These are phyloP conservation scores for Pseudopipra pipra DNA, from an alignment of 2,113 vertebrate species.

Conservation along the genomic window DNA sequence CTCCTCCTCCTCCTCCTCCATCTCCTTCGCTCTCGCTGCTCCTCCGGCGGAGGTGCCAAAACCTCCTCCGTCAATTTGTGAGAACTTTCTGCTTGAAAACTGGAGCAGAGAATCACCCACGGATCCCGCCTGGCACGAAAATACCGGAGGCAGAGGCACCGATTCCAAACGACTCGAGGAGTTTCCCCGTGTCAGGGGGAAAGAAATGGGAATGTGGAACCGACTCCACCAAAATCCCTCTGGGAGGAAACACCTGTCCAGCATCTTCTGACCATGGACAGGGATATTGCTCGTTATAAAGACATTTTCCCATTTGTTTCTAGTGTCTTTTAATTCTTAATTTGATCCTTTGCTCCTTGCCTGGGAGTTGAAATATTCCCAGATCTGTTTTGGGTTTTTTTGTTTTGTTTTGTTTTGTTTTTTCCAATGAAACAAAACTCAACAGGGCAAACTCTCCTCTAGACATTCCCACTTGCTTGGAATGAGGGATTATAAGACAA, in stretches of 20 bases:
- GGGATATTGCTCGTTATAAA: background rate
- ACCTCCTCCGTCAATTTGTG: conserved; percentile 43
- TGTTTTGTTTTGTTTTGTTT: too few relatives aligned
- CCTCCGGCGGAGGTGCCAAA: conserved; percentile 30
- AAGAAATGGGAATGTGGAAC: background rate
- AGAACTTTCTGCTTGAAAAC: conserved; percentile 65
- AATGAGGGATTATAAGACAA: background rate
- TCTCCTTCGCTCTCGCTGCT: background rate
- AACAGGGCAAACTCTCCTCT: background rate
- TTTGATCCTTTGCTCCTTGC: background rate
- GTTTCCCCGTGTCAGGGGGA: conserved; percentile 27
- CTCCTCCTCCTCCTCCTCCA: conserved; percentile 4
- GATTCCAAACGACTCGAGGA: conserved; percentile 25
- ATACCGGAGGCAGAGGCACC: conserved; percentile 33
- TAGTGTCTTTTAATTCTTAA: background rate
- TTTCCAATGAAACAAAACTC: background rate
- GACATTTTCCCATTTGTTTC: background rate
- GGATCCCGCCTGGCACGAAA: conserved; percentile 41
- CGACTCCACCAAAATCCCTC: background rate
- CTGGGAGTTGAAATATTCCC: background rate
- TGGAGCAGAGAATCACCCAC: conserved; percentile 63
- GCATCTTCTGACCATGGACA: background rate
- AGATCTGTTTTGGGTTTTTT: background rate
- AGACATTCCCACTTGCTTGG: background rate
- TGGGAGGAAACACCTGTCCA: background rate